A percentile compares a stretch with the other conserved stretches of the same genome.
phyloP scores from a whole-genome alignment of 2,113 vertebrate genomes.

The Neolamprologus falcicula region DNA sequence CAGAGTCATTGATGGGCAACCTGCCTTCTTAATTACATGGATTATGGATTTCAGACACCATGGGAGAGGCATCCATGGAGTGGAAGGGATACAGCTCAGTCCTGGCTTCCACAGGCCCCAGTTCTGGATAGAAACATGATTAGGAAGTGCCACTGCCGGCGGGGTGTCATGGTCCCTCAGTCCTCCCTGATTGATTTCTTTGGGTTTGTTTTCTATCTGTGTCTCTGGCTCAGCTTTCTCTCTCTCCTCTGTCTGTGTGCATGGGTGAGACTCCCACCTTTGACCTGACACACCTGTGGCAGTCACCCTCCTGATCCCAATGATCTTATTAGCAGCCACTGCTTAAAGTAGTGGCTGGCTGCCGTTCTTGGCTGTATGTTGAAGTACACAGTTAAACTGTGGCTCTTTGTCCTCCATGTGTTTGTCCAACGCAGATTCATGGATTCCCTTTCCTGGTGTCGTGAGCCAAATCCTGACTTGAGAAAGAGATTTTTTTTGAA shows the following conservation, averaged over 20 bases:
- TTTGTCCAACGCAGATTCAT: fast-evolving
- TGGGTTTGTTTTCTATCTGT: neutral
- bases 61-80: neutral
- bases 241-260: neutral
- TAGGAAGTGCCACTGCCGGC: neutral
- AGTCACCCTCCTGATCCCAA: neutral
- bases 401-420: neutral
- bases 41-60: neutral
- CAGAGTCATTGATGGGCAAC: neutral
- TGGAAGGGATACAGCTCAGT: neutral
- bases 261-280: fast-evolving
- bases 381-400: neutral
- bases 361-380: neutral
- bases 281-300: neutral
- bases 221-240: neutral
- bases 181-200: neutral
- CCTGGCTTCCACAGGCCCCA: neutral
- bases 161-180: neutral
- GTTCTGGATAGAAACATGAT: neutral
- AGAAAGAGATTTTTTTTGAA: neutral
- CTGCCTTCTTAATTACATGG: neutral
- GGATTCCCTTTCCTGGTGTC: neutral
- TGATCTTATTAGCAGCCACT: neutral
- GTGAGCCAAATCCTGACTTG: neutral
- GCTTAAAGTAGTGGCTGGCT: neutral